A percentile compares a stretch with the other conserved stretches of the same genome.
Evolutionary conservation across 2,113 vertebrate species (phyloP).

Genomic region (Emydura subglobosa): DNA sequence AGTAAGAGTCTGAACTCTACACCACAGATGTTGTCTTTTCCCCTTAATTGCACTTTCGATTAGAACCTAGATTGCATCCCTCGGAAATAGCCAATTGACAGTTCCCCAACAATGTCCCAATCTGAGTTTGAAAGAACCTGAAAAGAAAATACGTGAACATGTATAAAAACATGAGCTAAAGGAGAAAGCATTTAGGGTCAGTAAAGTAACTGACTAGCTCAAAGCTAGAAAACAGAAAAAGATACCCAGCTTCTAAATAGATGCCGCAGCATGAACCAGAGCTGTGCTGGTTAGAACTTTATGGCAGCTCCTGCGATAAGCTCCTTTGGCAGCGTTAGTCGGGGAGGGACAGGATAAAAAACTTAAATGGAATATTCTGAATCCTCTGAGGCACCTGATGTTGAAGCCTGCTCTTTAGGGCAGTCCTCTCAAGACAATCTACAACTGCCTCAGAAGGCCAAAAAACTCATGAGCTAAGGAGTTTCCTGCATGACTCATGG

Average conservation of each 20-base stretch:
- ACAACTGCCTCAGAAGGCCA: not conserved
- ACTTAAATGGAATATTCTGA: not conserved
- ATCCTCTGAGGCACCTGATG: not conserved
- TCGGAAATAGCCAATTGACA: not conserved
- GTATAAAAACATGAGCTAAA: not conserved
- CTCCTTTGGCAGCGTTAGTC: not conserved
- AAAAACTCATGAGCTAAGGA: not conserved
- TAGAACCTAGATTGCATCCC: accelerated
- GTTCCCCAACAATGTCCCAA: not conserved
- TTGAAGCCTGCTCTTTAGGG: not conserved
- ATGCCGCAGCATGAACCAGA: not conserved
- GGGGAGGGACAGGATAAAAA: not conserved
- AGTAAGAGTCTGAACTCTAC: not conserved
- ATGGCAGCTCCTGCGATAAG: not conserved
- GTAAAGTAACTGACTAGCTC: not conserved
- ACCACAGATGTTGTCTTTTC: not conserved
- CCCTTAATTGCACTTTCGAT: not conserved
- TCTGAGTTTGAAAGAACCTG: not conserved
- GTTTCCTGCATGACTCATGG: not conserved
- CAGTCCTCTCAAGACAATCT: not conserved
- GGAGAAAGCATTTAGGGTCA: not conserved
- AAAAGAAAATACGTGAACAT: not conserved
- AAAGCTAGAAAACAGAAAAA: not conserved
- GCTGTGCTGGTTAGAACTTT: not conserved
- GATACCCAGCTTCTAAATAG: not conserved